Evolutionary conservation across 2,797 vertebrate species (phyloP), one percentile per base, ranked within the genome.

Genomic region (Steatocranus sp.): DNA sequence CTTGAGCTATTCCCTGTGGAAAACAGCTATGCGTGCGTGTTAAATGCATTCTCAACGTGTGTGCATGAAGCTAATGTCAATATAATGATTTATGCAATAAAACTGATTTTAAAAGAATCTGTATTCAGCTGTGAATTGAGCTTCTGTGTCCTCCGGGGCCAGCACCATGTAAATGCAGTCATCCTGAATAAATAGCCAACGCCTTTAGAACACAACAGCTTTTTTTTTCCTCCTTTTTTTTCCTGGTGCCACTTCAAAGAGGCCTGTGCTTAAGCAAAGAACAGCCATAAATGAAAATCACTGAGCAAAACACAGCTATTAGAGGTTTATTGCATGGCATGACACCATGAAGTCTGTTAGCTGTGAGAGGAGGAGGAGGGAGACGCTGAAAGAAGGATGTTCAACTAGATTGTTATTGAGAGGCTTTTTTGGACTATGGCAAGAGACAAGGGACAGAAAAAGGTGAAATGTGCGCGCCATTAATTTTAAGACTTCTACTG

Each of bases 221-320:
- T 46, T 20, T 17, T 66, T 53, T 32, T 61, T 2, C 56, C 56
- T 8, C 3, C 32, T 7, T 25, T 11, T 68, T 25, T 66, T 63
- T 2, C 18, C 7, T 3, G 27, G 27, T 61, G 78, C 43, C 82
- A 84, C 89, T 93, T 95, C 91, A 93, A 93, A 92, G 89, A 87
- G 23, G 78, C 32, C 68, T 56, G 73, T 41, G 84, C 88, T 88
- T 82, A 10, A 74, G 85, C 46, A 78, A 88, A 90, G 91, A 92
- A 91, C 74, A 81, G 88, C 82, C 85, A 79, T 87, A 88, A 93
- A 93, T 93, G 89, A 89, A 93, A 93, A 92, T 93, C 90, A 91
- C 78, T 41, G 84, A 90, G 90, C 78, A 91, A 93, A 94, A 92
- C 91, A 87, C 81, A 70, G 88, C 85, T 88, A 92, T 93, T 94